These are phyloP conservation scores for Hormiphora californensis DNA, from an alignment of 37 sponge, comb jelly and placozoan species.

Conservation along the genomic window DNA sequence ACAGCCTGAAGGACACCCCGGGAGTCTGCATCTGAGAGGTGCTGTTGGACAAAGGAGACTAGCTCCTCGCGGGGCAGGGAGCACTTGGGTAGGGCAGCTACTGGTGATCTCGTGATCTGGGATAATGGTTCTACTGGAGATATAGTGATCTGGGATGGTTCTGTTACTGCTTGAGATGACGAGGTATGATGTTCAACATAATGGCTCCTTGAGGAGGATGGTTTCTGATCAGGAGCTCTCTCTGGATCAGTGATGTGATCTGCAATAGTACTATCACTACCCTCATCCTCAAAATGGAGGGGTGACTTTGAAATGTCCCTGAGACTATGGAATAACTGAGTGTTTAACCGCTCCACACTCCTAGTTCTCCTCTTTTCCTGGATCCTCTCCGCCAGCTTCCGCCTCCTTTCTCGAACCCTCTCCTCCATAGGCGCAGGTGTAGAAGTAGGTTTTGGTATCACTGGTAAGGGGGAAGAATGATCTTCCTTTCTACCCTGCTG, in stretches of 20 bases:
- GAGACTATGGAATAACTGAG: not conserved
- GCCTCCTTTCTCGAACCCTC: not conserved
- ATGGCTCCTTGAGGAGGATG: not conserved
- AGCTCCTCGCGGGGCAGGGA: conserved; percentile 3
- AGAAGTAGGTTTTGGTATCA: too few species aligned
- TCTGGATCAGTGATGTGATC: not conserved
- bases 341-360: not conserved
- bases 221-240: not conserved
- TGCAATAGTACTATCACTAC: not conserved
- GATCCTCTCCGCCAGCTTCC: not conserved
- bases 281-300: not conserved
- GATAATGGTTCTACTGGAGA: not conserved
- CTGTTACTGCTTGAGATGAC: not conserved
- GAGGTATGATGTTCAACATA: not conserved
- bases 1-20: not conserved
- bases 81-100: not conserved
- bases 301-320: conserved; percentile 34
- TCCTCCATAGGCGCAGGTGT: too few species aligned
- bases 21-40: not conserved
- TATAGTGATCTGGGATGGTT: not conserved
- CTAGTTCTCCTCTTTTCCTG: not conserved
- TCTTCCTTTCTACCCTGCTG: too few species aligned
- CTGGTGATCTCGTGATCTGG: not conserved
- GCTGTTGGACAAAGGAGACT: not conserved
- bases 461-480: too few species aligned